A percentile compares a stretch with the other conserved stretches of the same genome.
phyloP scores from a whole-genome alignment of 2,797 vertebrate species.

The Crossoptilon crossoptilon region DNA sequence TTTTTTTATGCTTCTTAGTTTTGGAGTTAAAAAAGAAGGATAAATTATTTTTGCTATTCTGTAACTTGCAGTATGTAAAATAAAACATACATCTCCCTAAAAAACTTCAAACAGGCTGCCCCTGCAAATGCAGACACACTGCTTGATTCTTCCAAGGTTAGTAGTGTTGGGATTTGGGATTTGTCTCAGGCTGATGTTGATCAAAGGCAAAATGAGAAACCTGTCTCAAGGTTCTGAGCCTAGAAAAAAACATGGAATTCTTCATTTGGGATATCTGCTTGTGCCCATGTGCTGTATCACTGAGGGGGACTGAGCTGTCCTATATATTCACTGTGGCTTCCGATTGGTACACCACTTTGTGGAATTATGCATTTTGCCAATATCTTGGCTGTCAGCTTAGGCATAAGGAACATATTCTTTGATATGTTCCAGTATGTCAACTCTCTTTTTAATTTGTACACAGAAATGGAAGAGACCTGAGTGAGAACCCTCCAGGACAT shows the following conservation, averaged over 20 bases:
- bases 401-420: background rate
- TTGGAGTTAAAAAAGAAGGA: slow-evolving; percentile 21
- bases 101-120: background rate
- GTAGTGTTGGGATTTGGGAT: background rate
- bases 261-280: background rate
- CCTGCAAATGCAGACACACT: background rate
- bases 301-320: background rate
- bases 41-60: background rate
- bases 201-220: background rate
- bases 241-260: background rate
- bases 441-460: rapidly evolving
- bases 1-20: slow-evolving; percentile 37
- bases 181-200: background rate
- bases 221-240: background rate
- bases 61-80: background rate
- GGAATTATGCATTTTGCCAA: background rate
- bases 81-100: background rate
- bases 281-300: too few relatives aligned
- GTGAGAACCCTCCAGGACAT: background rate
- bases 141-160: background rate
- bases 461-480: background rate
- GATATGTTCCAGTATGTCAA: background rate
- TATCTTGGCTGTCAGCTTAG: background rate
- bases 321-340: background rate
- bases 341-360: background rate